Percentiles rank a stretch among this genome's conserved stretches.
These are phyloP conservation scores for Ormyrus labotus DNA, from an alignment of 2,888 invertebrate genomes.

Conservation along the genomic window DNA sequence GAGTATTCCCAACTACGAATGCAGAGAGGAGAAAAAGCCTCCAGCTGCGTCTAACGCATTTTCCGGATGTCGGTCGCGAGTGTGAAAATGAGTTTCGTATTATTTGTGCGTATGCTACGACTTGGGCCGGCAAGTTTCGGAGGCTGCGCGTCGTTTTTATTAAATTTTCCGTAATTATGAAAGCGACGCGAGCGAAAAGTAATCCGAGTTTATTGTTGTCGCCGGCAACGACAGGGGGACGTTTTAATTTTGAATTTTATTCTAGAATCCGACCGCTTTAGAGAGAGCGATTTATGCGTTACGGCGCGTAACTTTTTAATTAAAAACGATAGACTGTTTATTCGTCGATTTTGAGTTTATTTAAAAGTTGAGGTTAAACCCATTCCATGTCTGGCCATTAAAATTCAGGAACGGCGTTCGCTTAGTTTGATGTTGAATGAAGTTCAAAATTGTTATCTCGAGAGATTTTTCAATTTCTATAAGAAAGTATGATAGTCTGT, in stretches of 20 bases:
- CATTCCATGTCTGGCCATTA: no score
- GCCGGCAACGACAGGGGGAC: not conserved
- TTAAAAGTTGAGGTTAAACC: not conserved
- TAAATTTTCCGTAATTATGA: slow-evolving; percentile 31
- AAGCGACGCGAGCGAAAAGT: not conserved
- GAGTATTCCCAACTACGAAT: slow-evolving; percentile 3
- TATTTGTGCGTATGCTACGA: slow-evolving; percentile 4
- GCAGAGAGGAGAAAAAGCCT: slow-evolving; percentile 16
- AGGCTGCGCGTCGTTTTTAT: slow-evolving; percentile 26
- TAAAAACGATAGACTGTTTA: not conserved
- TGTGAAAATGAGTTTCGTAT: slow-evolving; percentile 47
- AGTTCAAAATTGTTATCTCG: not conserved
- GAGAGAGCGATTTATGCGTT: not conserved
- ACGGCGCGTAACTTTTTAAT: slow-evolving; percentile 6
- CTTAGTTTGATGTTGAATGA: not conserved
- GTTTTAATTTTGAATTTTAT: slow-evolving; percentile 39
- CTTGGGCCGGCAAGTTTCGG: not conserved
- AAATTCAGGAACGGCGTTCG: no score
- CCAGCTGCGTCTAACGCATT: slow-evolving; percentile 46
- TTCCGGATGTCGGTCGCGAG: slow-evolving; percentile 29
- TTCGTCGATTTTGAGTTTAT: not conserved
- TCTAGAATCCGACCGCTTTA: not conserved
- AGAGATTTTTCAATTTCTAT: slow-evolving; percentile 10
- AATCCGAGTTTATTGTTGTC: slow-evolving; percentile 10
- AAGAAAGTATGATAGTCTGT: not conserved